Conservation (phyloP, 1,140 invertebrate genomes). For the Aphelenchoides fujianensis region DNA sequence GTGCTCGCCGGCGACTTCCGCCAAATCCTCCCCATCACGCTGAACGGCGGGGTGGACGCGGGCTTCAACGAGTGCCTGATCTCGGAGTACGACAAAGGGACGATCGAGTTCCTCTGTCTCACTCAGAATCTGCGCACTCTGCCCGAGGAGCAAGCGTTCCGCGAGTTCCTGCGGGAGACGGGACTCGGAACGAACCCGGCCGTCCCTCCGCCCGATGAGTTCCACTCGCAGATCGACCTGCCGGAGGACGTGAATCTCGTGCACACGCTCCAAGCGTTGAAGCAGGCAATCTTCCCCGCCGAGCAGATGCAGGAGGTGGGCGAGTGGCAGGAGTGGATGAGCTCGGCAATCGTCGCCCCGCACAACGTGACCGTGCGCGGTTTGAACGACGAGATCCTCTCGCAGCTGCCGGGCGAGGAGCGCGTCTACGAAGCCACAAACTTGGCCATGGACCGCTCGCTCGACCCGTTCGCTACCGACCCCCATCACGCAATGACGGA, state of each 20-base stretch:
- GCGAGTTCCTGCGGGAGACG: not conserved
- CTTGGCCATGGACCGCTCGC: not conserved
- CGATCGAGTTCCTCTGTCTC: not conserved
- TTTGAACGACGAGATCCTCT: not conserved
- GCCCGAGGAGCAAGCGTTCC: not conserved
- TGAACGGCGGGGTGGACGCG: not conserved
- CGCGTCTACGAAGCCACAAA: conserved; percentile 15
- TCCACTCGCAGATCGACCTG: not conserved
- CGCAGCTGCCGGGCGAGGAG: not conserved
- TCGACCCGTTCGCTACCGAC: not conserved
- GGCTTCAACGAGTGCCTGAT: not conserved
- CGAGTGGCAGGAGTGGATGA: not conserved
- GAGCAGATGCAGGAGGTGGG: not conserved
- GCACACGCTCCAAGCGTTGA: not conserved
- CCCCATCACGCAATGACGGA: conserved; percentile 3
- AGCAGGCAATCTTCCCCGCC: not conserved
- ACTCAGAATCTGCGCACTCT: not conserved
- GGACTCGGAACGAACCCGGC: not conserved
- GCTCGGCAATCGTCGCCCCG: not conserved
- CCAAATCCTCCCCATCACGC: conserved; percentile 19
- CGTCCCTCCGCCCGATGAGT: not conserved
- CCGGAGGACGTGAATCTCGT: not conserved
- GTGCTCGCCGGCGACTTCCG: conserved; percentile 21
- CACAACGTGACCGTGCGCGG: not conserved
- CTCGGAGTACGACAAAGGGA: not conserved